phyloP scores from a whole-genome alignment of 2,797 vertebrate genomes.

The Pangasius macronema region DNA sequence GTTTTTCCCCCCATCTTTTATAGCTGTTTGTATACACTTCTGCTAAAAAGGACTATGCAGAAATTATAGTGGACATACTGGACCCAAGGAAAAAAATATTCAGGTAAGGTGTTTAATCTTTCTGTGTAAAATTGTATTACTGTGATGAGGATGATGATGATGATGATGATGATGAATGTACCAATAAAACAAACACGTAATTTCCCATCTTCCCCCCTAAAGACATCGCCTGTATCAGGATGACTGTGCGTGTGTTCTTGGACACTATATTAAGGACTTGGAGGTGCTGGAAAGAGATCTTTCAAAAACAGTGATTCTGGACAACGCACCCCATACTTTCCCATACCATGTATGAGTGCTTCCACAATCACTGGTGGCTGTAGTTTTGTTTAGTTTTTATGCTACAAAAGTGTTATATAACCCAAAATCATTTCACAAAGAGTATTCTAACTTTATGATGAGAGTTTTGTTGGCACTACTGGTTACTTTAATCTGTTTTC shows the following conservation, averaged over 20 bases:
- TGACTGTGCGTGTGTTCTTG: conserved; percentile 78
- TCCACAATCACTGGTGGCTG: background rate
- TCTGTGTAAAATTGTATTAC: background rate
- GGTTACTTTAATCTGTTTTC: background rate
- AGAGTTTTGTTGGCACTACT: background rate
- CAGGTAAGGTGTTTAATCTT: conserved; percentile 67
- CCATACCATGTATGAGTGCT: conserved; percentile 74
- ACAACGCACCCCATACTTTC: conserved; percentile 78
- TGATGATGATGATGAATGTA: background rate
- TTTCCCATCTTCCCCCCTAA: background rate
- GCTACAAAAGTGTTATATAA: background rate
- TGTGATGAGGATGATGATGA: background rate
- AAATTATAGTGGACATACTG: conserved; percentile 82
- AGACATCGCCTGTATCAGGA: conserved; percentile 82
- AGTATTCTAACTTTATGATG: background rate
- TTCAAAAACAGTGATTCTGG: conserved; percentile 80
- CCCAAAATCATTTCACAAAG: background rate
- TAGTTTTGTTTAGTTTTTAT: background rate
- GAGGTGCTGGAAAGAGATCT: conserved; percentile 76
- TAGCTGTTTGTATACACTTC: conserved; percentile 87
- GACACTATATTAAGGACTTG: conserved; percentile 86
- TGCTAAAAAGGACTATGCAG: conserved; percentile 80
- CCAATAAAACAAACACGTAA: background rate
- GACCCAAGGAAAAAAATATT: conserved; percentile 83
- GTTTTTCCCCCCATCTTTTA: conserved; percentile 47